Percentiles rank a stretch among this genome's conserved stretches.
Conservation (phyloP, 2,113 vertebrate genomes). For the Chaenogobius annularis region DNA sequence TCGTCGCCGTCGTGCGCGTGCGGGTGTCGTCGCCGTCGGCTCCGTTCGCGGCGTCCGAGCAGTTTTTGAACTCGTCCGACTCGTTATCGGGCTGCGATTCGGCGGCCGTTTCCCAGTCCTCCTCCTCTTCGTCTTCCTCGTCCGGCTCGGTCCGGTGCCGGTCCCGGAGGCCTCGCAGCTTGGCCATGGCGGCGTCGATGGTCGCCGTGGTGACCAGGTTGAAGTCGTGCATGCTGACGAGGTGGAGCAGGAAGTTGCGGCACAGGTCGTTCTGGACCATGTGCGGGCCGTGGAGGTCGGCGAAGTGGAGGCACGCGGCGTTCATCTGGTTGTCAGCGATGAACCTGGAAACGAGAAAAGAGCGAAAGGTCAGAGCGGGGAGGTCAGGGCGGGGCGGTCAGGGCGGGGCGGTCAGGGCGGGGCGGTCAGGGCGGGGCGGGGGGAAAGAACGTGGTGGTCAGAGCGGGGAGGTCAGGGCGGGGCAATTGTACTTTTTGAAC, state of each 20-base stretch:
- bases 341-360: conserved; percentile 88
- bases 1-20: no score
- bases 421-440: no score
- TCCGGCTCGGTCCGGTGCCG: conserved; percentile 73
- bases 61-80: conserved; percentile 33
- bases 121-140: conserved; percentile 35
- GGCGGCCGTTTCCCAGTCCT: conserved; percentile 66
- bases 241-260: conserved; percentile 95
- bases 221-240: conserved; percentile 99
- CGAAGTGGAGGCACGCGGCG: conserved; percentile 92
- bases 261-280: conserved; percentile 88
- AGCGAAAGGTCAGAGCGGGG: neutral
- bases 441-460: no score
- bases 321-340: conserved; percentile 99
- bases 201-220: conserved; percentile 91
- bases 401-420: no score
- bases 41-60: neutral
- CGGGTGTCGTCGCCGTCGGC: no score
- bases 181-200: conserved; percentile 90
- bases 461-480: no score
- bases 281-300: conserved; percentile 84
- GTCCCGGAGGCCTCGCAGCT: conserved; percentile 68
- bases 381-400: no score
- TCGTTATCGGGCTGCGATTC: conserved; percentile 65
- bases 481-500: no score